Evolutionary conservation across 2,888 invertebrate genomes (phyloP).

Genomic region (Hypselothyrea guttata): DNA sequence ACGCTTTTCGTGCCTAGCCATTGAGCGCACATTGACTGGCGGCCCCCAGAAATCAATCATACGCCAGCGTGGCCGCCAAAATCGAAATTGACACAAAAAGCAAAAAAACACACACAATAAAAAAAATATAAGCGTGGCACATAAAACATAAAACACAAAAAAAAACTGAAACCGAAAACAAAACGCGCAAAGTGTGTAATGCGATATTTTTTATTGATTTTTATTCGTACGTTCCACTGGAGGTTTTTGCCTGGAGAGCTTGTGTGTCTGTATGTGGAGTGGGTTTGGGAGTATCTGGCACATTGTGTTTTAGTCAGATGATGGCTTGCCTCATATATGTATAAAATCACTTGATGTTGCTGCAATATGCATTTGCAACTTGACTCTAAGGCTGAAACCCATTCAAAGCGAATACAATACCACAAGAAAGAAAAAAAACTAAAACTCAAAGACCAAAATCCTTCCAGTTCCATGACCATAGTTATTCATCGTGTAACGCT

Average conservation of each 20-base stretch:
- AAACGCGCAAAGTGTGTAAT: constrained; percentile 55
- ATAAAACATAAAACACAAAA: constrained; percentile 12
- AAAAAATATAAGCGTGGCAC: constrained; percentile 4
- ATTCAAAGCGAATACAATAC: constrained; percentile 27
- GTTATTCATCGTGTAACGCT: not conserved
- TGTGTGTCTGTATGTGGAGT: constrained; percentile 14
- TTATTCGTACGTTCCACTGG: constrained; percentile 32
- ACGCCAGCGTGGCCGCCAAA: constrained; percentile 55
- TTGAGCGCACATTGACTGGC: constrained; percentile 5
- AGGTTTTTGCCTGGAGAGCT: constrained; percentile 4
- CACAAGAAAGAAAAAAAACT: no score
- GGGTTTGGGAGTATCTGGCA: constrained; percentile 16
- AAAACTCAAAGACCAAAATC: no score
- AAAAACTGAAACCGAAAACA: constrained; percentile 47
- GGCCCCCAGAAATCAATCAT: constrained; percentile 64
- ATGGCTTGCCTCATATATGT: constrained; percentile 33
- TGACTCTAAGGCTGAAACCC: constrained; percentile 36
- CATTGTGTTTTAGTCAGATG: constrained; percentile 34
- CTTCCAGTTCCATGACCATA: no score
- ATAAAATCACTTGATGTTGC: constrained; percentile 57
- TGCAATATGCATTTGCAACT: constrained; percentile 65
- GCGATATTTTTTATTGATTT: constrained; percentile 72
- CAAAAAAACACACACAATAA: constrained; percentile 13
- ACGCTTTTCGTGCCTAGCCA: constrained; percentile 49
- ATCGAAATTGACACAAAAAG: constrained; percentile 52